Evolutionary conservation across 2,113 vertebrate species (phyloP), one percentile per base, ranked within the genome.

Genomic region (Centropus bengalensis): DNA sequence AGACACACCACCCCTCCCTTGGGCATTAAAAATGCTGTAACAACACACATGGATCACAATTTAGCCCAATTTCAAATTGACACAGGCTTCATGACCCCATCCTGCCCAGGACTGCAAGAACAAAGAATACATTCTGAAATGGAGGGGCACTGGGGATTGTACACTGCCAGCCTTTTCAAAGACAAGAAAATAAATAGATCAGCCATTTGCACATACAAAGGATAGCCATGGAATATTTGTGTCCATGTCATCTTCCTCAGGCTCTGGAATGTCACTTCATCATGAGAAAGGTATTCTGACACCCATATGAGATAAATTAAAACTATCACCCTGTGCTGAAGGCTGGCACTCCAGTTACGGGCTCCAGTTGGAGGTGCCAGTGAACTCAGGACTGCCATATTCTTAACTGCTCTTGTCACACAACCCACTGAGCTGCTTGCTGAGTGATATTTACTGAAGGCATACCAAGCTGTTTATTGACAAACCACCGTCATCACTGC

Each of bases 391-490:
- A 32, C 55, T 93, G 75, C 78, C 33, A 6, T 28, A 26, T 36
- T 86, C 79, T 52, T 81, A 86, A n/a, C 79, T 0, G 3, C 56
- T 91, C 71, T 74, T 16, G 19, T 91, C 87, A 83, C 63, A 42
- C 87, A 91, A 27, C 75, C 76, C 76, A 94, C 88, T 42, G 76
- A 95, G 60, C 52, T 78, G 68, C 63, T 77, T 83, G 79, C 71
- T 90, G 60, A 70, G 23, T 56, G 44, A 33, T 81, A 80, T 91
- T 95, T 95, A 88, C 87, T 36, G 19, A 86, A 86, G 82, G 56
- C 82, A 78, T 26, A 33, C 67, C 11, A 44, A 96, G 82, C 79
- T 86, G 89, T 88, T 93, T 95, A 83, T 89, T 96, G 89, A 93
- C 79, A 82, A 96, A 94, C 56, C 88, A 86, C 82, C 44, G 74